Percentiles rank a stretch among this genome's conserved stretches.
Conservation (phyloP, 2,797 vertebrate species). For the Selene dorsalis region DNA sequence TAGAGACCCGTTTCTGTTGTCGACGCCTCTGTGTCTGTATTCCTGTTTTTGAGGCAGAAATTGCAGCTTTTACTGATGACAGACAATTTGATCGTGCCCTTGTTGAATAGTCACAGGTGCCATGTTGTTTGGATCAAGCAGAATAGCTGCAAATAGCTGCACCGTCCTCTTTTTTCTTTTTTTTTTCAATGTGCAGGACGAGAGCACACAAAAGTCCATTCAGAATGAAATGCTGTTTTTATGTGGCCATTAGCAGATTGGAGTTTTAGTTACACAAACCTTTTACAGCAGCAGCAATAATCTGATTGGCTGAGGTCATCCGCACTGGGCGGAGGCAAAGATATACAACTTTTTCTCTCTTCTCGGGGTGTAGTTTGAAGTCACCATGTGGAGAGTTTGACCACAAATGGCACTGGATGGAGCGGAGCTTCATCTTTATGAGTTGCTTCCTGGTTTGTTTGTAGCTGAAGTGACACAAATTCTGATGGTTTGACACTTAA, state of each 20-base stretch:
- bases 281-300: slow-evolving; percentile 47
- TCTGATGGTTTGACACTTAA: neutral
- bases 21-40: slow-evolving; percentile 36
- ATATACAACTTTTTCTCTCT: slow-evolving; percentile 3
- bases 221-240: slow-evolving; percentile 59
- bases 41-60: slow-evolving; percentile 44
- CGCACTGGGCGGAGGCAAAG: neutral
- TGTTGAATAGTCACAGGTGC: slow-evolving; percentile 73
- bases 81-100: slow-evolving; percentile 58
- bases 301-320: slow-evolving; percentile 36
- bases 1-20: slow-evolving; percentile 46
- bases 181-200: slow-evolving; percentile 31
- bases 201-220: slow-evolving; percentile 41
- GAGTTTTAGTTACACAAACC: slow-evolving; percentile 61
- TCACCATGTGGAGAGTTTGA: neutral
- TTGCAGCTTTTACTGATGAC: slow-evolving; percentile 68
- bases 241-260: slow-evolving; percentile 70
- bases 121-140: slow-evolving; percentile 57
- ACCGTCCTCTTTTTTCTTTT: slow-evolving; percentile 9
- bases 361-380: slow-evolving; percentile 1
- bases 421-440: neutral
- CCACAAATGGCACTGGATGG: neutral
- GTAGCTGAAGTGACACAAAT: neutral
- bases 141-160: slow-evolving; percentile 41
- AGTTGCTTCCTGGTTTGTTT: neutral